These are phyloP conservation scores for Corbicula japonica DNA, from an alignment of 2,888 invertebrate species.

Conservation along the genomic window DNA sequence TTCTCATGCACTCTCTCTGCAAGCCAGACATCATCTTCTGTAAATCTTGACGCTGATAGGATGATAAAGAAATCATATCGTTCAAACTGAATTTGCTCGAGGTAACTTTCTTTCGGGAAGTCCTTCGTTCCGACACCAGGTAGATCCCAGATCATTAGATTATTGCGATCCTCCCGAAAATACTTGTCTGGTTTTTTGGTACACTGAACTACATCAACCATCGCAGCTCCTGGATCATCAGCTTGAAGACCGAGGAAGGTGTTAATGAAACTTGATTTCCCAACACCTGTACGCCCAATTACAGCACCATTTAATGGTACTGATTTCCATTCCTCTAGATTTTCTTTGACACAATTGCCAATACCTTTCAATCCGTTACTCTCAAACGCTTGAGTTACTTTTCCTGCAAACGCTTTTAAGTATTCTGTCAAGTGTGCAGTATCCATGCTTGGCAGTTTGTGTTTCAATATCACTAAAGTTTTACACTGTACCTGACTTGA, in stretches of 20 bases:
- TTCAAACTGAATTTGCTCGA: neutral
- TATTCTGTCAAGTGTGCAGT: too few species aligned
- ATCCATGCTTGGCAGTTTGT: too few species aligned
- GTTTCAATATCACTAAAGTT: too few species aligned
- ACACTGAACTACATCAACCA: neutral
- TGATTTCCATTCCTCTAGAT: too few species aligned
- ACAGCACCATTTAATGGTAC: neutral
- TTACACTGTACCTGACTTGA: too few species aligned
- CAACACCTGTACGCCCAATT: neutral
- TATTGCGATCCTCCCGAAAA: neutral
- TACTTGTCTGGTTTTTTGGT: neutral
- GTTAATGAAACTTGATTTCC: conserved; percentile 9
- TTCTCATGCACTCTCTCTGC: too few species aligned
- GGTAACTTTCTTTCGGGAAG: neutral
- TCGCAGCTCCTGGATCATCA: neutral
- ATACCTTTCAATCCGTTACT: too few species aligned
- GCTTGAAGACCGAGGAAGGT: neutral
- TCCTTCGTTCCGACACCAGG: conserved; percentile 5
- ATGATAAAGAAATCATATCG: conserved; percentile 10
- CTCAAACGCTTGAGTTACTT: too few species aligned
- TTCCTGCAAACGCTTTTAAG: too few species aligned
- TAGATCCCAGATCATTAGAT: conserved; percentile 8
- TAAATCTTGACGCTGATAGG: neutral
- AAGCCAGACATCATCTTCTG: too few species aligned
- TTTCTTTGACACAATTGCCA: too few species aligned